phyloP scores from a whole-genome alignment of 2,888 invertebrate species.

The Catocala nupta region DNA sequence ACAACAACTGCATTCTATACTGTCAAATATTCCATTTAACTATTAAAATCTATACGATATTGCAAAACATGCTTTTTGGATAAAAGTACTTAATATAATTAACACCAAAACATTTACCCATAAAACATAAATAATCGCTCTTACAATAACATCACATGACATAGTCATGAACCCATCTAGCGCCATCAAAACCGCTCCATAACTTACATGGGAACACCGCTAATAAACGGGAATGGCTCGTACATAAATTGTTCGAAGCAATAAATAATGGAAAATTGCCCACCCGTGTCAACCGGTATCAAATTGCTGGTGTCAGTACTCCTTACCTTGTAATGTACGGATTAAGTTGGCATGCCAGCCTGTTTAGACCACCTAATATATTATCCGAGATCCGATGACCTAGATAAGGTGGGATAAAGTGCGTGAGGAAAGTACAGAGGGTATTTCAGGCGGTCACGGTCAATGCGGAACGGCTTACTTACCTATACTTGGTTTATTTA shows the following conservation, averaged over 20 bases:
- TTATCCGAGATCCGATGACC: slow-evolving; percentile 16
- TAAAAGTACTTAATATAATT: too few species aligned
- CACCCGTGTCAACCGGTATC: slow-evolving; percentile 78
- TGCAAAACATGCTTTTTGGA: too few species aligned
- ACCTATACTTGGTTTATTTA: too few species aligned
- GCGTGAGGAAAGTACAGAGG: slow-evolving; percentile 2
- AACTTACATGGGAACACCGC: slow-evolving; percentile 51
- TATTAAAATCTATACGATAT: too few species aligned
- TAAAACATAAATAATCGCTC: not conserved
- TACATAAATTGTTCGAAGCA: slow-evolving; percentile 72
- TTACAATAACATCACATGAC: slow-evolving; percentile 5
- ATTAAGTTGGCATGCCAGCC: slow-evolving; percentile 13
- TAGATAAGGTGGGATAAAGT: not conserved
- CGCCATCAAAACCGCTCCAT: slow-evolving; percentile 25
- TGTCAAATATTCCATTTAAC: too few species aligned
- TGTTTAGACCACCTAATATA: slow-evolving; percentile 12
- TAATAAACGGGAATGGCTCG: slow-evolving; percentile 69
- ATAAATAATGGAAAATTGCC: slow-evolving; percentile 83
- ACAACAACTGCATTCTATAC: too few species aligned
- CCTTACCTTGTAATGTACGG: slow-evolving; percentile 21
- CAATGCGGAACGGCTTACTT: too few species aligned
- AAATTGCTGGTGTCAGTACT: slow-evolving; percentile 64
- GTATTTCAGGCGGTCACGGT: not conserved
- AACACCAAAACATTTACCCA: not conserved
- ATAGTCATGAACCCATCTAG: slow-evolving; percentile 5